These are phyloP conservation scores for Rhagonycha fulva DNA, from an alignment of 2,888 invertebrate genomes.

Conservation along the genomic window DNA sequence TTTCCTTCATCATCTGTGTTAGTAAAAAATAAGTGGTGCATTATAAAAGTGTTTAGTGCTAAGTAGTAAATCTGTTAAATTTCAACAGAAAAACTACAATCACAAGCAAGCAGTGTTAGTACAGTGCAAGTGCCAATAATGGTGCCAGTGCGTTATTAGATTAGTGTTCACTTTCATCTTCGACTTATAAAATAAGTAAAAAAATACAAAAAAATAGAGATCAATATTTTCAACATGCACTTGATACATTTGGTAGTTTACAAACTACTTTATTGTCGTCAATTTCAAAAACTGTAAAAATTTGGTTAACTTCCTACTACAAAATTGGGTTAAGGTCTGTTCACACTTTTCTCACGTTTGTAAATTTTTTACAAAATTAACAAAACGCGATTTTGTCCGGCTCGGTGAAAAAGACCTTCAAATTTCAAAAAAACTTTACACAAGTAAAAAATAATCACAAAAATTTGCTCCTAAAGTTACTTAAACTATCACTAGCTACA, in stretches of 20 bases:
- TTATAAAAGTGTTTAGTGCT: not conserved
- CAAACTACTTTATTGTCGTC: conserved; percentile 23
- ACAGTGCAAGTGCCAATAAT: conserved; percentile 24
- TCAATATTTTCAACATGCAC: conserved; percentile 18
- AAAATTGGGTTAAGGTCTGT: not conserved
- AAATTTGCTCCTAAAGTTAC: not conserved
- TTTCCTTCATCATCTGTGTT: not conserved
- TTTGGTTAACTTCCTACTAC: not conserved
- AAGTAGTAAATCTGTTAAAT: not conserved
- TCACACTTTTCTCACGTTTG: not conserved
- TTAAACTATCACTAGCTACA: not conserved
- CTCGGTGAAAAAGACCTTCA: not conserved
- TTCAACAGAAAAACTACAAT: not conserved
- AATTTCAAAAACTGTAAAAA: not conserved
- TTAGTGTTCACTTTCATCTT: conserved; percentile 14
- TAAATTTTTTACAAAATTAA: not conserved
- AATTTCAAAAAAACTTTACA: not conserved
- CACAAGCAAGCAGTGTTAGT: conserved; percentile 25
- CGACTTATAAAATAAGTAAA: conserved; percentile 13
- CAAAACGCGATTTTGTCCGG: not conserved
- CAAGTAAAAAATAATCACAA: not conserved
- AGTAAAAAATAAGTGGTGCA: not conserved
- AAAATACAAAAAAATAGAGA: conserved; percentile 27
- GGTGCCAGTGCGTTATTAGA: conserved; percentile 19
- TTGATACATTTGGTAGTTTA: conserved; percentile 16